phyloP scores from a whole-genome alignment of 2,888 invertebrate species.

The Tanypteryx hageni region DNA sequence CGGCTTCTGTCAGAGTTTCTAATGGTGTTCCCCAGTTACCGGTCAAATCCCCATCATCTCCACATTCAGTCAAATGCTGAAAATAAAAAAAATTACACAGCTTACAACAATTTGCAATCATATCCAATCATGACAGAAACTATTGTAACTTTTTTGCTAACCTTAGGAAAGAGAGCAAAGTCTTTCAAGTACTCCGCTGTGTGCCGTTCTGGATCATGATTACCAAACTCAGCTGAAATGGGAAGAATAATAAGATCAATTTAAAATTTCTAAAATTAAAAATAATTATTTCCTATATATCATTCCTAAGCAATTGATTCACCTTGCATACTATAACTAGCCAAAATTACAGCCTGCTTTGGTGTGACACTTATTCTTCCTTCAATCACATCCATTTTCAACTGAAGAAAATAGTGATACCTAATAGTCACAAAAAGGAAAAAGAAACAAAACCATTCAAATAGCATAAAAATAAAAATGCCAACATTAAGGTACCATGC shows the following conservation, averaged over 20 bases:
- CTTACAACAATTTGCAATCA: no score
- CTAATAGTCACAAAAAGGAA: conserved; percentile 72
- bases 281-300: not conserved
- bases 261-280: not conserved
- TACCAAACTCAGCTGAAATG: conserved; percentile 92
- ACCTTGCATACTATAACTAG: conserved; percentile 94
- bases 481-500: not conserved
- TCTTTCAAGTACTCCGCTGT: conserved; percentile 95
- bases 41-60: conserved; percentile 29
- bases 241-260: conserved; percentile 46
- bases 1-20: conserved; percentile 87
- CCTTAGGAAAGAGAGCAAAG: conserved; percentile 94
- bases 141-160: conserved; percentile 74
- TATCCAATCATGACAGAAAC: not conserved
- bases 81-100: not conserved
- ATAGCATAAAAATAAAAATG: not conserved
- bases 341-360: conserved; percentile 93
- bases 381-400: conserved; percentile 96
- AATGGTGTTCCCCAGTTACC: conserved; percentile 71
- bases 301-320: not conserved
- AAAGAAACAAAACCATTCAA: not conserved
- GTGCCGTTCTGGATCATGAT: conserved; percentile 92
- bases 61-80: conserved; percentile 57
- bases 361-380: conserved; percentile 92
- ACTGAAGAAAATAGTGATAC: conserved; percentile 96